Evolutionary conservation across 2,888 invertebrate genomes (phyloP).

Genomic region (Dynastes tityus): DNA sequence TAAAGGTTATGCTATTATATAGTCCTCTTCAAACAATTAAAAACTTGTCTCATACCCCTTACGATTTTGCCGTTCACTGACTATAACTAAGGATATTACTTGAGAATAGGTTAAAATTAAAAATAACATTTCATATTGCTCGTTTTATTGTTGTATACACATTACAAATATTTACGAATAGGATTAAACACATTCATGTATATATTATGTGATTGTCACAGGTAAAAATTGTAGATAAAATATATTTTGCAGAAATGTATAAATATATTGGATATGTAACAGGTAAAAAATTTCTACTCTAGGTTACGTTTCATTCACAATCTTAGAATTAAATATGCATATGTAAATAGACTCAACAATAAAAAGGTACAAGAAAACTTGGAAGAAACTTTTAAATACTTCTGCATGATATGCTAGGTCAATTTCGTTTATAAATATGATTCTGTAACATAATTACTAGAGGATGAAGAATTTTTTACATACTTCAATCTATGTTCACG

Average conservation of each 20-base stretch:
- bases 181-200: slow-evolving; percentile 36
- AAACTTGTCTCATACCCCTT: no score
- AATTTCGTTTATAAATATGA: background rate
- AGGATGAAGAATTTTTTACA: no score
- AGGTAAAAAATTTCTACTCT: slow-evolving; percentile 18
- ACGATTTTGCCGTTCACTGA: no score
- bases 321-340: slow-evolving; percentile 13
- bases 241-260: slow-evolving; percentile 55
- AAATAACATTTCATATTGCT: slow-evolving; percentile 25
- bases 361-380: background rate
- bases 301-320: slow-evolving; percentile 6
- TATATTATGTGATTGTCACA: slow-evolving; percentile 61
- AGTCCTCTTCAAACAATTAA: no score
- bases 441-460: background rate
- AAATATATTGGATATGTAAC: slow-evolving; percentile 52
- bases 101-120: no score
- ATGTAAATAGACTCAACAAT: slow-evolving; percentile 11
- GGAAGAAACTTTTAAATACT: background rate
- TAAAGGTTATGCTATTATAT: no score
- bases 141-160: slow-evolving; percentile 40
- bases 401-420: background rate
- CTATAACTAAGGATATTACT: no score
- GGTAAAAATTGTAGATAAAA: slow-evolving; percentile 65
- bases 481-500: no score
- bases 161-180: slow-evolving; percentile 43